Evolutionary conservation across 2,797 vertebrate species (phyloP), one percentile per base, ranked within the genome.

Genomic region (Helarctos malayanus): DNA sequence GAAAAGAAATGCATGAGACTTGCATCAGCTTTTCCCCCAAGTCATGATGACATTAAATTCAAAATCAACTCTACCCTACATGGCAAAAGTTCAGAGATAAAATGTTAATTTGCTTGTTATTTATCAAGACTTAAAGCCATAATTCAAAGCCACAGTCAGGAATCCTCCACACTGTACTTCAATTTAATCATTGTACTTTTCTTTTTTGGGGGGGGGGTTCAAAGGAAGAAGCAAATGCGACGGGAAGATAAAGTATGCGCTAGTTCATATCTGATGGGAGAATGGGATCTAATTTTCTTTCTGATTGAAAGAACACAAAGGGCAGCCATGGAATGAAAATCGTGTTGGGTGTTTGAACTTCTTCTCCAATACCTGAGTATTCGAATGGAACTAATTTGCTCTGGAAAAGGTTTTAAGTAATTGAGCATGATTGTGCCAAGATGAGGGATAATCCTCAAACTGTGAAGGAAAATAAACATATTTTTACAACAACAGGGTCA

Each of bases 281-380:
- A 52, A 95, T n/a, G 47, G 73, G 91, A 86, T 75, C 92, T 92
- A 95, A 97, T 97, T 98, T 96, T 95, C 94, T 78, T 85, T 96
- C 81, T 89, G 71, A 95, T 27, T 87, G 88, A 96, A 92, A 94
- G 69, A 94, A 96, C 56, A 80, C 96, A 95, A 83, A 93, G n/a
- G 85, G 86, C n/a, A 68, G 49, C 13, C 79, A 93, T 25, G 7
- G 84, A 94, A 95, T 81, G 84, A 52, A 97, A 95, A 95, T n/a
- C 16, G 61, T 35, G 2, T 52, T 93, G n/a, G 11, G 68, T 35
- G 54, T 69, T 27, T 91, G 56, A 88, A 89, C 69, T 95, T 94
- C 68, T 91, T 88, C 83, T 81, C 69, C 81, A 94, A 38, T 45
- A 96, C 52, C 81, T 82, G 73, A 89, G 95, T 90, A 96, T 90